These are phyloP conservation scores for Triplophysa yarkandensis DNA, from an alignment of 2,797 vertebrate species.

Conservation along the genomic window DNA sequence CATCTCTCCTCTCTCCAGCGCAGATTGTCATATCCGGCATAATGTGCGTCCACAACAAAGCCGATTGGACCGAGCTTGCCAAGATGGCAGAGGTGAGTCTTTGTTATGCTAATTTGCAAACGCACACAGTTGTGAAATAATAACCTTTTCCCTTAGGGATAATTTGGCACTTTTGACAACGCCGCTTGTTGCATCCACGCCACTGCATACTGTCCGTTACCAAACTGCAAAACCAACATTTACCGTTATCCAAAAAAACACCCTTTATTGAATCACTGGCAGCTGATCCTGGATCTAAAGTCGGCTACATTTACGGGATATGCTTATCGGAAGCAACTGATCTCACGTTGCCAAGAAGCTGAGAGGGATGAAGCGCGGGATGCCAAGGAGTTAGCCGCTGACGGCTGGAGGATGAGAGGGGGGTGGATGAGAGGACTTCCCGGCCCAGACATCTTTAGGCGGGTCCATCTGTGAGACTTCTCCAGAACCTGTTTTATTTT, in stretches of 20 bases:
- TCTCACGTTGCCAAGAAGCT: constrained; percentile 70
- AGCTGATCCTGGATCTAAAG: constrained; percentile 72
- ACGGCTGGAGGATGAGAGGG: constrained; percentile 60
- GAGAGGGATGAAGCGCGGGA: constrained; percentile 59
- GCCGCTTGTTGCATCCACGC: constrained; percentile 38
- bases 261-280: constrained; percentile 74
- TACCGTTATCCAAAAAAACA: constrained; percentile 60
- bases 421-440: constrained; percentile 46
- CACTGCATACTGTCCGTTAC: constrained; percentile 53
- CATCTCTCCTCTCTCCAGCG: constrained; percentile 42
- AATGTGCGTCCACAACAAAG: constrained; percentile 84
- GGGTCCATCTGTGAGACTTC: constrained; percentile 66
- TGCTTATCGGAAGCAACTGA: constrained; percentile 69
- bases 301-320: constrained; percentile 67
- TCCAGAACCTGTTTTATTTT: constrained; percentile 49
- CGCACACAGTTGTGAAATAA: constrained; percentile 57
- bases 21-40: constrained; percentile 85
- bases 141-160: constrained; percentile 51
- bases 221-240: constrained; percentile 59
- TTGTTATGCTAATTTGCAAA: constrained; percentile 61
- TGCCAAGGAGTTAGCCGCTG: constrained; percentile 63
- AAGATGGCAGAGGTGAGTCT: constrained; percentile 82
- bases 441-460: constrained; percentile 57
- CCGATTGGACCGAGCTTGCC: constrained; percentile 83
- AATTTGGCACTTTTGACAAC: constrained; percentile 58